A percentile compares a stretch with the other conserved stretches of the same genome.
Conservation (phyloP, 2,797 vertebrate genomes). For the Brachyrhaphis roseni region DNA sequence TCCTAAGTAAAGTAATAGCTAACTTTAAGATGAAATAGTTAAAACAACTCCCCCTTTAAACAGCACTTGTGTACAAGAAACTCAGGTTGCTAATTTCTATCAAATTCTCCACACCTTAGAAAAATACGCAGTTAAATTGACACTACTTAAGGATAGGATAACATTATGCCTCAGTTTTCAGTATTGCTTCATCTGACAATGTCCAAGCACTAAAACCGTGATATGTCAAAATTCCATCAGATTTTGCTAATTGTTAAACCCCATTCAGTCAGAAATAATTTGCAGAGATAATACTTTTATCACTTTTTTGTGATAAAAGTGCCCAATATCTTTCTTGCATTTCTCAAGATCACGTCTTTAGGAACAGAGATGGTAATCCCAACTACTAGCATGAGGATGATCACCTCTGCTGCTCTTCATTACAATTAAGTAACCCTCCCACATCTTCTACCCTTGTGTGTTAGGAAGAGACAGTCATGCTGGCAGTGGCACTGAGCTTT, state of each 20-base stretch:
- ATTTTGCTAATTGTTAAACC: not conserved
- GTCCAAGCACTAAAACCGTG: not conserved
- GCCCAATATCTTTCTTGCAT: not conserved
- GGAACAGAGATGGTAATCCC: not conserved
- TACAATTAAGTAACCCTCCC: slow-evolving; percentile 23
- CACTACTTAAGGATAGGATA: not conserved
- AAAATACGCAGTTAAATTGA: not conserved
- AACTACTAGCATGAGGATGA: not conserved
- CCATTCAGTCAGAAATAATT: not conserved
- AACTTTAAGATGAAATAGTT: not conserved
- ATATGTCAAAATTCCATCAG: not conserved
- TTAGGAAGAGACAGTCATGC: slow-evolving; percentile 46
- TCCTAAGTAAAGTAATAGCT: not conserved
- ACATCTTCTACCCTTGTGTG: slow-evolving; percentile 23
- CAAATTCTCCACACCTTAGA: not conserved
- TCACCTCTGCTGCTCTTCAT: not conserved
- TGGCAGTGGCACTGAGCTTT: slow-evolving; percentile 59
- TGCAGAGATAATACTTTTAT: not conserved
- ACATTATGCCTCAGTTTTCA: not conserved
- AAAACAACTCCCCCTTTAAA: not conserved
- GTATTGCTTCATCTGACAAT: not conserved
- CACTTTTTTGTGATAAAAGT: not conserved
- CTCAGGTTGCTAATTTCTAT: not conserved
- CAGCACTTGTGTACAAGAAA: not conserved
- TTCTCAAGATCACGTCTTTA: not conserved